These are phyloP conservation scores for Spodoptera frugiperda DNA, from an alignment of 1,140 invertebrate genomes.

Conservation along the genomic window DNA sequence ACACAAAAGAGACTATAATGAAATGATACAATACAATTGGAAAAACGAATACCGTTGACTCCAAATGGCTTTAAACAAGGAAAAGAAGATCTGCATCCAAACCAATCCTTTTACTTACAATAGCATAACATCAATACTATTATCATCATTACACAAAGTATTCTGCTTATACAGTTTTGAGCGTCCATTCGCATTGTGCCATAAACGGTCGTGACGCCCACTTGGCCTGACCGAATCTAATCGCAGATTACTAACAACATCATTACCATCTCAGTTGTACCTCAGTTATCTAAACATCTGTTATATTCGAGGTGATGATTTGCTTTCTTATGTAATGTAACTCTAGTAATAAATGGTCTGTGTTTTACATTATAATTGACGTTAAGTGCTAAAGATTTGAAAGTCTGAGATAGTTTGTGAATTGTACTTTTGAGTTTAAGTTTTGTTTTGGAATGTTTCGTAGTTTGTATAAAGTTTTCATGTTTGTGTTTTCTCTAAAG, in stretches of 20 bases:
- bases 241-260: conserved; percentile 53
- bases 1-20: too few species aligned
- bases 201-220: conserved; percentile 52
- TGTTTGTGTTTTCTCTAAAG: too few species aligned
- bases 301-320: conserved; percentile 25
- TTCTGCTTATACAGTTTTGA: conserved; percentile 13
- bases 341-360: conserved; percentile 17
- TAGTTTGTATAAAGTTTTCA: too few species aligned
- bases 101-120: too few species aligned
- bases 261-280: conserved; percentile 29
- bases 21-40: too few species aligned
- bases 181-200: conserved; percentile 20
- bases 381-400: background rate
- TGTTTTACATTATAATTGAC: conserved; percentile 15
- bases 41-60: too few species aligned
- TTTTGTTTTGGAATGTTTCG: too few species aligned
- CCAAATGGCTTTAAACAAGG: too few species aligned
- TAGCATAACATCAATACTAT: too few species aligned
- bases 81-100: too few species aligned
- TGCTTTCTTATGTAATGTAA: conserved; percentile 31
- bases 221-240: conserved; percentile 50
- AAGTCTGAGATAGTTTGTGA: background rate
- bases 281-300: conserved; percentile 48
- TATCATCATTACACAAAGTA: background rate
- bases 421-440: background rate